Evolutionary conservation across 2,113 vertebrate species (phyloP), one percentile per base, ranked within the genome.

Genomic region (Thymallus thymallus): DNA sequence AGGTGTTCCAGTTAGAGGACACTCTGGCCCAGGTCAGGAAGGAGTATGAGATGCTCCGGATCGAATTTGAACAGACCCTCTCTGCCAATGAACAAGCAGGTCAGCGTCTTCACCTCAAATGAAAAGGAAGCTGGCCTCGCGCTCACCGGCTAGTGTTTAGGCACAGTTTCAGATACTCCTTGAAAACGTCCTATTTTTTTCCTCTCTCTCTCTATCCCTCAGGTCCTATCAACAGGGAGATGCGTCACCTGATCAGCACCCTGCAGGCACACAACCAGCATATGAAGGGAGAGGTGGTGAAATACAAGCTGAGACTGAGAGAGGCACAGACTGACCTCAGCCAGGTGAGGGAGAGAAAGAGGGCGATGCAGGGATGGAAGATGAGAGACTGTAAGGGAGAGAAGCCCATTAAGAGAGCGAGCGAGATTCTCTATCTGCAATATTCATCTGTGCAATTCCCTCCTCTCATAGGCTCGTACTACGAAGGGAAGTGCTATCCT

Each of bases 31-130:
- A 99, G 85, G 98, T 99, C 74, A 94, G 96, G 80, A 99, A 99
- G 88, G 97, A 99, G 75, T 98, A 99, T 0, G 98, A 99, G 86
- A 99, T 99, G 98, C 77, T 99, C 84, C 93, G 98, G 76, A 99
- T 98, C 46, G 98, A 99, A 67, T 98, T 98, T 88, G 96, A 99
- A 69, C 97, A 99, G 88, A 99, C 96, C 0, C 95, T 99, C 7
- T 97, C 98, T 22, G 98, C 97, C 80, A 99, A 98, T 32, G 97
- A 99, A 69, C 97, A 99, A 95, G 98, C 97, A 90, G 97, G 98
- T 98, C 92, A 72, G 12, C 3, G 4, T 23, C 48, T 51, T 18
- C 16, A 18, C 12, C 48, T 10, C 35, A 41, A 51, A 51, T 51
- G 14, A 51, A 51, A 16, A 41, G 2, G 10, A 3, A 41, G 10